Conservation (phyloP, 1,140 invertebrate genomes). For the Zaprionus tsacasi region DNA sequence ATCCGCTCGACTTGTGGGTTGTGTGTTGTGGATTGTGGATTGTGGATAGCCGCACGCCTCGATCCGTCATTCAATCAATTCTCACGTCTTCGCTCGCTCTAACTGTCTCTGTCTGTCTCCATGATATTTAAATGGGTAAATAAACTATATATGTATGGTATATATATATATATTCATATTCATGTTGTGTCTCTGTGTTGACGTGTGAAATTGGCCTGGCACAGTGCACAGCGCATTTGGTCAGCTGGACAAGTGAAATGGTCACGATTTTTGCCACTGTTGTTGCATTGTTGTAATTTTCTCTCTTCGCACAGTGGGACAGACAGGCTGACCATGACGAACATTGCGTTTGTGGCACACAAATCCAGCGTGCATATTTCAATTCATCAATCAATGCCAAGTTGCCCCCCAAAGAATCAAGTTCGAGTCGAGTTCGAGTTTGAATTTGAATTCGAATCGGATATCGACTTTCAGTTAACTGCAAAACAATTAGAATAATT, state of each 20-base stretch:
- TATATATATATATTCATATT: constrained; percentile 54
- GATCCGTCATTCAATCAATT: constrained; percentile 69
- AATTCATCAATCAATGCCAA: constrained; percentile 69
- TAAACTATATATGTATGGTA: constrained; percentile 4
- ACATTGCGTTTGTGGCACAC: constrained; percentile 27
- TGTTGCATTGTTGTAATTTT: constrained; percentile 28
- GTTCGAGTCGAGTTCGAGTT: constrained; percentile 3
- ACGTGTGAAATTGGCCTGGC: constrained; percentile 60
- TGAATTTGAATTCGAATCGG: background rate
- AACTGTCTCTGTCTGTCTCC: background rate
- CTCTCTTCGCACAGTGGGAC: constrained; percentile 29
- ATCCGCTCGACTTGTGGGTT: constrained; percentile 7
- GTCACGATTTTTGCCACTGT: constrained; percentile 20
- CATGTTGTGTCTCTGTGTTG: constrained; percentile 47
- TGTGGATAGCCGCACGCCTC: constrained; percentile 58
- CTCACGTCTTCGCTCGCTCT: constrained; percentile 52
- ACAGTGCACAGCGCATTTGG: constrained; percentile 27
- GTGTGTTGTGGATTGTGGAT: constrained; percentile 16
- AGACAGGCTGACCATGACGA: constrained; percentile 19
- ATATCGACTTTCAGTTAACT: constrained; percentile 2
- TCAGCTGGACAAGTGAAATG: constrained; percentile 62
- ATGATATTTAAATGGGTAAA: background rate
- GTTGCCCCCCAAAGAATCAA: constrained; percentile 9
- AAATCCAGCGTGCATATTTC: constrained; percentile 26
- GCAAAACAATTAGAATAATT: constrained; percentile 68